Conservation (phyloP, 2,888 invertebrate species). For the Dolomedes plantarius region DNA sequence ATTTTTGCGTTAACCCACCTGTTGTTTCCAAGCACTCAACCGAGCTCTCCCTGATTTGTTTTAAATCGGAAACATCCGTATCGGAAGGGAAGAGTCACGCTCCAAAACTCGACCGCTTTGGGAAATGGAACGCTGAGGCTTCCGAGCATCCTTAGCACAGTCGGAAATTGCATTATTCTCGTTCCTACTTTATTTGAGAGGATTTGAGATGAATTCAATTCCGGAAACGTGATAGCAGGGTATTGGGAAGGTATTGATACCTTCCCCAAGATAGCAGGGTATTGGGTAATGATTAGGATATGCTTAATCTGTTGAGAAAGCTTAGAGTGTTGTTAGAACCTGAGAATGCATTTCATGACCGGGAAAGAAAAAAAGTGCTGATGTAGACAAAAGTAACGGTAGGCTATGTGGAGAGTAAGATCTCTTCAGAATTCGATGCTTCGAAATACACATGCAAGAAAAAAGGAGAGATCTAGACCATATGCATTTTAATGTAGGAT, state of each 20-base stretch:
- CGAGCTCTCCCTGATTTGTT: neutral
- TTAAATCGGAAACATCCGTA: slow-evolving; percentile 4
- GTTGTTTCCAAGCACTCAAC: neutral
- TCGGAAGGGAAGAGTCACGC: slow-evolving; percentile 2
- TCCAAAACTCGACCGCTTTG: neutral
- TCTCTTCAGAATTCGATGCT: no score
- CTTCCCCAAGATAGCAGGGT: no score
- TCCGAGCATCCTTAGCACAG: neutral
- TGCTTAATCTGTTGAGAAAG: neutral
- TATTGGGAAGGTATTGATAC: no score
- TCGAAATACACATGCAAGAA: no score
- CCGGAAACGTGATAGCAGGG: neutral
- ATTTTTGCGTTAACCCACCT: neutral
- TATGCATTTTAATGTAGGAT: no score
- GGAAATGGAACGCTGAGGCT: neutral
- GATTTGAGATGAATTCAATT: neutral
- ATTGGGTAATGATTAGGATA: neutral
- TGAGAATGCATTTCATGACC: no score
- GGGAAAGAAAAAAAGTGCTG: no score
- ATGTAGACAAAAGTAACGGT: no score
- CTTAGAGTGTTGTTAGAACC: no score
- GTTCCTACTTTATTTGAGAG: neutral
- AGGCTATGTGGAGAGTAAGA: no score
- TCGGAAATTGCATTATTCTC: neutral
- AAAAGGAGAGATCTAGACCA: no score